Evolutionary conservation across 2,888 invertebrate genomes (phyloP).

Genomic region (Drosophila austrosaltans): DNA sequence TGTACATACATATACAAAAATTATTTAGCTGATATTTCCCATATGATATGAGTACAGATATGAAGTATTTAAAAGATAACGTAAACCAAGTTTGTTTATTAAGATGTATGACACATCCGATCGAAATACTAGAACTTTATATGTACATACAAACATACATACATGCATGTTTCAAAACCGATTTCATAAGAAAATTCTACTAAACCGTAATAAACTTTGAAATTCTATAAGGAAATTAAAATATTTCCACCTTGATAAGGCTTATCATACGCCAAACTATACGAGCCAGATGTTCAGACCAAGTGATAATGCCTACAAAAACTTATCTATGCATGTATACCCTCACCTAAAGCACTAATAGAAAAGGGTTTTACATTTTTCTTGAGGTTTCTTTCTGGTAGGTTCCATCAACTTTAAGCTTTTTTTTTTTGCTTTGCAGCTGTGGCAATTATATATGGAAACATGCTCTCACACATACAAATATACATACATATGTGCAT

Average conservation of each 20-base stretch:
- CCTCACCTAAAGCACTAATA: not conserved
- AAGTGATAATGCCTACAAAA: not conserved
- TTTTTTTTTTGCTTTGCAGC: slow-evolving; percentile 1
- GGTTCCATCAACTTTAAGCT: not conserved
- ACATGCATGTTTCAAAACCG: not conserved
- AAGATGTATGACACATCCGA: too few species aligned
- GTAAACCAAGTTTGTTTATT: too few species aligned
- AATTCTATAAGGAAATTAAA: slow-evolving; percentile 2
- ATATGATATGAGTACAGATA: too few species aligned
- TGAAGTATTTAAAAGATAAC: too few species aligned
- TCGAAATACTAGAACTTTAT: too few species aligned
- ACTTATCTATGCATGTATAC: not conserved
- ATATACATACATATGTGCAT: not conserved
- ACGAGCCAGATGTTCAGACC: not conserved
- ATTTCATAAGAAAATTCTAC: not conserved
- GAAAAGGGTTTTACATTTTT: not conserved
- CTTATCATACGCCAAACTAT: slow-evolving; percentile 1
- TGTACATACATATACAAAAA: too few species aligned
- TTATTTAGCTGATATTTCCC: too few species aligned
- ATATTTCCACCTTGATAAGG: not conserved
- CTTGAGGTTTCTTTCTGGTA: not conserved
- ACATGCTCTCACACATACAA: not conserved
- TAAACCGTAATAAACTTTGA: not conserved
- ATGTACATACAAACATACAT: too few species aligned
- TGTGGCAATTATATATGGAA: not conserved